Evolutionary conservation across 2,113 vertebrate genomes (phyloP), one percentile per base, ranked within the genome.

Genomic region (Pseudorhombus dupliciocellatus): DNA sequence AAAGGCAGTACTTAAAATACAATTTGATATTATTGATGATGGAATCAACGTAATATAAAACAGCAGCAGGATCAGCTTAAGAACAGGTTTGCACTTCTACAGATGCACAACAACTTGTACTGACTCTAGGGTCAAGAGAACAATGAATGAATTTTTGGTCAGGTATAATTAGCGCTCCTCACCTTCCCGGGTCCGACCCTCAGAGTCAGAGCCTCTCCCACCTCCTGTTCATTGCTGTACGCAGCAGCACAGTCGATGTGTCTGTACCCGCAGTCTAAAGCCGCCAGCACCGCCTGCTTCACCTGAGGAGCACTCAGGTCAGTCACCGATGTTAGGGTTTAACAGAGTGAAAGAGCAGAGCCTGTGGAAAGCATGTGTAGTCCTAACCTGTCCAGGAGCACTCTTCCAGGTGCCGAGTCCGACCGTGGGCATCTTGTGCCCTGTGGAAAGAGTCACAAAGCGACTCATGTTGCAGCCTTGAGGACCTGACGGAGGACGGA

Each of bases 361-460:
- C 46, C 16, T 48, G 50, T 52, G 50, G 50, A n/a, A 4, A 14
- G 15, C 15, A 2, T 52, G 40, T 34, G 4, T 58, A 20, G 40
- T 5, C 22, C 12, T 71, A 87, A 87, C 87, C 89, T 92, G 87
- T 77, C 92, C 93, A 48, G 87, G 75, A 21, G 81, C n/a, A 57
- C 89, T 93, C 78, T 94, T 94, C 93, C 92, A 94, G 11, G 92
- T 93, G 28, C 93, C 93, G 2, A 94, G 87, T 4, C 93, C 91
- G 24, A 94, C 83, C 12, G 73, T 4, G 16, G 93, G 92, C 88
- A 94, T 93, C 83, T 62, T 86, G 81, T 90, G 88, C 64, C 90
- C 90, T 1, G 87, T 78, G 0, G 80, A 87, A 20, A 93, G 89
- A 34, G 79, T 82, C 58, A 90, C 54, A n/a, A 76, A 84, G 53